Evolutionary conservation across 1,140 invertebrate genomes (phyloP).

Genomic region (Helicorthomorpha holstii): DNA sequence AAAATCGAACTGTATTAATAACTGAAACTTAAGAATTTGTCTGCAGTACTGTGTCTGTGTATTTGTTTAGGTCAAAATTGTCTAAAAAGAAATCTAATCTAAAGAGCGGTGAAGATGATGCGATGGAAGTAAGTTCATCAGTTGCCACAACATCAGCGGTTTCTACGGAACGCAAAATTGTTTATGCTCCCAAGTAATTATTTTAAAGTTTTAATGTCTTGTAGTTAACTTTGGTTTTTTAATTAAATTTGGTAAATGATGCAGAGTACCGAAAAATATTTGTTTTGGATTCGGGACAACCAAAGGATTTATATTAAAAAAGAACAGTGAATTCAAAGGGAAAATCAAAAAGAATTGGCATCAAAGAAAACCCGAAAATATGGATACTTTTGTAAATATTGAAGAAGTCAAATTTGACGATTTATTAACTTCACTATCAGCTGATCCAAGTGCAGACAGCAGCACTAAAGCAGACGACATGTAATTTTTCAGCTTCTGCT

Average conservation of each 20-base stretch:
- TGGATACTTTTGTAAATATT: neutral
- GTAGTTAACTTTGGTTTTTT: neutral
- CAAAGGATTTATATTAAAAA: neutral
- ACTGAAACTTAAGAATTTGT: neutral
- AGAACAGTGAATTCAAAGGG: neutral
- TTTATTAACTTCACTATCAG: neutral
- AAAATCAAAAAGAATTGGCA: neutral
- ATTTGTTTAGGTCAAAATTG: too few relatives aligned
- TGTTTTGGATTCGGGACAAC: neutral
- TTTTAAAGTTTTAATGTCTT: neutral
- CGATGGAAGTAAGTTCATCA: neutral
- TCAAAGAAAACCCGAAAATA: neutral
- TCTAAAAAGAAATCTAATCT: neutral
- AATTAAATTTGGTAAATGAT: too few relatives aligned
- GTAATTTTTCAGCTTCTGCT: neutral
- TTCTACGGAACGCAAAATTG: neutral
- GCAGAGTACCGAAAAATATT: neutral
- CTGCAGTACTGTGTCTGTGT: too few relatives aligned
- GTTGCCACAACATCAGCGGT: neutral
- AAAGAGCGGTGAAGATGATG: neutral
- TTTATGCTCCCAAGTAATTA: neutral
- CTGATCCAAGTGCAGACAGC: neutral
- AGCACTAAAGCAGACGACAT: neutral
- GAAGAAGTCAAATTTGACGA: neutral
- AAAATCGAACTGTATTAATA: neutral